phyloP scores from a whole-genome alignment of 1,140 invertebrate species.

The Cryptotermes secundus region DNA sequence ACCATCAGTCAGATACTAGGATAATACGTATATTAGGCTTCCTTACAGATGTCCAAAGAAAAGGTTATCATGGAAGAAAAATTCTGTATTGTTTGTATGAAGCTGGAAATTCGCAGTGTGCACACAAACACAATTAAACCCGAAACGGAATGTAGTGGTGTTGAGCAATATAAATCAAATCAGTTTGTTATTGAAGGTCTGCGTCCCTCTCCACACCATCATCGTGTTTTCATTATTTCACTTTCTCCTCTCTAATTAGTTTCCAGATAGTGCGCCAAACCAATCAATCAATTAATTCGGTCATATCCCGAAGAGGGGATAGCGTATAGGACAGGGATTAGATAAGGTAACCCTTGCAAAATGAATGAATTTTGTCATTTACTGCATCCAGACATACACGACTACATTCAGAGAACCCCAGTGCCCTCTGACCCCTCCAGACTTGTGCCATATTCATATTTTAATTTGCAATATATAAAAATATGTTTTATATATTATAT shows the following conservation, averaged over 20 bases:
- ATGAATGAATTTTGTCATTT: constrained; percentile 2
- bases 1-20: no score
- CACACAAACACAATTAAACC: not conserved
- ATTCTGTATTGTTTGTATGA: no score
- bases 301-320: not conserved
- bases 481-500: no score
- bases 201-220: not conserved
- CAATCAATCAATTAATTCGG: not conserved
- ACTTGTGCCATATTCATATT: no score
- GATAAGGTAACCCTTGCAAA: not conserved
- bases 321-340: not conserved
- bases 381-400: not conserved
- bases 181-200: not conserved
- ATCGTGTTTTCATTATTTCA: not conserved
- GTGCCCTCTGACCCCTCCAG: no score
- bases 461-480: no score
- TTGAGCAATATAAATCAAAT: constrained; percentile 14
- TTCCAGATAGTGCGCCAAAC: not conserved
- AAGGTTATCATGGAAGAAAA: no score
- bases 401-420: no score
- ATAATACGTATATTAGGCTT: no score
- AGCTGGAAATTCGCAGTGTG: no score
- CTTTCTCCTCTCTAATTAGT: constrained; percentile 13
- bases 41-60: no score
- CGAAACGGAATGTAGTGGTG: not conserved